A percentile compares a stretch with the other conserved stretches of the same genome.
These are phyloP conservation scores for Schrankia costaestrigalis DNA, from an alignment of 2,888 invertebrate genomes.

Conservation along the genomic window DNA sequence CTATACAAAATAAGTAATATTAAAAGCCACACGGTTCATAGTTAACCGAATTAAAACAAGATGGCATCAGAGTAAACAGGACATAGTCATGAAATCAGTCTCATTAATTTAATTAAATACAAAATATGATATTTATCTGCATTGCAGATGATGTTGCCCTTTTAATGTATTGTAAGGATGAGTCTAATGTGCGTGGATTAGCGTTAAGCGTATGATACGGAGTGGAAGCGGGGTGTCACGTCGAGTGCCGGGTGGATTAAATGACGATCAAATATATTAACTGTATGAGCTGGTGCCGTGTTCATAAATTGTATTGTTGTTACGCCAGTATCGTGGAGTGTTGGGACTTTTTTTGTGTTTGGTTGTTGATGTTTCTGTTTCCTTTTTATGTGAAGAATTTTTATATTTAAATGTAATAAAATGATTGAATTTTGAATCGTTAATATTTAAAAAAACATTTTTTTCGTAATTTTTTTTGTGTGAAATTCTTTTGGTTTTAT, in stretches of 20 bases:
- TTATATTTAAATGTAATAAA: too few species aligned
- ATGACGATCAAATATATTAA: slow-evolving; percentile 3
- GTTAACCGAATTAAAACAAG: too few species aligned
- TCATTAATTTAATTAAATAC: slow-evolving; percentile 49
- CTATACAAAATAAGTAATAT: too few species aligned
- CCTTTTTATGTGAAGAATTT: too few species aligned
- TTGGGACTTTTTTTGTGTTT: too few species aligned
- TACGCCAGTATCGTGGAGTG: too few species aligned
- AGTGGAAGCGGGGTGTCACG: slow-evolving; percentile 1
- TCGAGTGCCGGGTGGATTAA: slow-evolving; percentile 1
- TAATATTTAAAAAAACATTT: too few species aligned
- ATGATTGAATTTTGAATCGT: too few species aligned
- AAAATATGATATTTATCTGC: slow-evolving; percentile 56
- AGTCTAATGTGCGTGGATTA: slow-evolving; percentile 12
- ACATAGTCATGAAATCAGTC: slow-evolving; percentile 20
- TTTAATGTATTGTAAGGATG: slow-evolving; percentile 38
- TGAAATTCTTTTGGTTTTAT: too few species aligned
- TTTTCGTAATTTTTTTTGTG: too few species aligned
- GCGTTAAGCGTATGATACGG: slow-evolving; percentile 11
- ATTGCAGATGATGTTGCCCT: slow-evolving; percentile 54
- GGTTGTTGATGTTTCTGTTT: too few species aligned
- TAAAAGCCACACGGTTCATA: too few species aligned
- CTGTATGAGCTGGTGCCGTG: background rate
- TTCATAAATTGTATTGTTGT: slow-evolving; percentile 1
- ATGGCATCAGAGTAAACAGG: slow-evolving; percentile 11